Base-by-base conservation (phyloP, 1,140 invertebrate genomes). In the Palaemon carinicauda region DNA sequence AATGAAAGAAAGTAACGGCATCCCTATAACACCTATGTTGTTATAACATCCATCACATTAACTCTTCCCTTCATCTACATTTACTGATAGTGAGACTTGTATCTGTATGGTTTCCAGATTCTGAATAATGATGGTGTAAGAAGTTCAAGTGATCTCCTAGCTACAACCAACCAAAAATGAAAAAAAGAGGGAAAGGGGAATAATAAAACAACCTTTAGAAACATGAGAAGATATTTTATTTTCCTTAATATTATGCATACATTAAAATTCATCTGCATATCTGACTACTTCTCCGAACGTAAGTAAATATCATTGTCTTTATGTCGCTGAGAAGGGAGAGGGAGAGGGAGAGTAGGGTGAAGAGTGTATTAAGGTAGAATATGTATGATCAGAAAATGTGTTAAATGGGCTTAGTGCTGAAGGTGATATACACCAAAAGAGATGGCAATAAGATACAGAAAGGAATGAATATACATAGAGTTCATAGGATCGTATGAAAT, bases 151-250 rank as follows among this genome's bases (percentile, higher is more conserved):
- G 41, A 41, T 41, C 41, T n/a, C n/a, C n/a, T n/a, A n/a, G n/a
- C n/a, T n/a, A n/a, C n/a, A n/a, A n/a, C n/a, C n/a, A n/a, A n/a
- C n/a, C n/a, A n/a, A n/a, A n/a, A n/a, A n/a, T n/a, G 0, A 41
- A 41, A 41, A 9, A 5, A 12, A 41, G 0, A 41, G 41, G 41
- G 5, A 4, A 41, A 41, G 0, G 27, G 7, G 21, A 3, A 69
- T 4, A 69, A 4, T 24, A 24, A 73, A 31, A 73, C 29, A 21
- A 10, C 51, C 51, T 75, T 50, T 75, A 75, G 24, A 75, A 75
- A 75, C 73, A 75, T 75, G 73, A 75, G 73, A 75, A 75, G 73
- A 75, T 75, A 75, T 29, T 75, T 75, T 75, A 75, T 75, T 75
- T 75, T 33, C 41, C 14, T 14, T 75, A 33, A 21, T 50, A 41